Percentiles rank a stretch among this genome's conserved stretches.
phyloP scores from a whole-genome alignment of 2,113 vertebrate genomes.

The Eptatretus burgeri region DNA sequence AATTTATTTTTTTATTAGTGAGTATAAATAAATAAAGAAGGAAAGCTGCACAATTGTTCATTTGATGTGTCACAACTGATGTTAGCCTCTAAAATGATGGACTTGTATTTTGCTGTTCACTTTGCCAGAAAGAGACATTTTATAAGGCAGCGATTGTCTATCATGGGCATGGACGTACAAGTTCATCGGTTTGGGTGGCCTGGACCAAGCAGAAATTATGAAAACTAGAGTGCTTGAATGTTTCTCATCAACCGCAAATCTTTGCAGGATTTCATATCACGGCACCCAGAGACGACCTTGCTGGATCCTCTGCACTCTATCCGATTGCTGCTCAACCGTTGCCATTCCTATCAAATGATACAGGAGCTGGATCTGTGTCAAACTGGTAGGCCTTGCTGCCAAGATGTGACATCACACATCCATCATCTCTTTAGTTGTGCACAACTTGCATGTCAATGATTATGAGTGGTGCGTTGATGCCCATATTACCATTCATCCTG shows the following conservation, averaged over 20 bases:
- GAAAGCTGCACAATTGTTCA: too few relatives aligned
- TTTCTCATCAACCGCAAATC: conserved; percentile 12
- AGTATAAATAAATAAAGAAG: too few relatives aligned
- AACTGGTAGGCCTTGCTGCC: conserved; percentile 31
- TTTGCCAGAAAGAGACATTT: too few relatives aligned
- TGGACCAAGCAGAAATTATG: neutral
- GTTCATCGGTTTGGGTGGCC: too few relatives aligned
- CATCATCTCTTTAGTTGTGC: neutral
- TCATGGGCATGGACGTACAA: too few relatives aligned
- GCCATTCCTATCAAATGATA: conserved; percentile 88
- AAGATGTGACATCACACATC: neutral
- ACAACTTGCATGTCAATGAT: neutral
- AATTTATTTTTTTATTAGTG: too few relatives aligned
- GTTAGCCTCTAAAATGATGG: too few relatives aligned
- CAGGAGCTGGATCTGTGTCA: conserved; percentile 68
- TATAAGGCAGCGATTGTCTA: too few relatives aligned
- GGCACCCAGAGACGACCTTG: conserved; percentile 85
- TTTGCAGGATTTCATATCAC: conserved; percentile 69
- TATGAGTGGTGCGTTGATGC: neutral
- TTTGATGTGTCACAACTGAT: too few relatives aligned
- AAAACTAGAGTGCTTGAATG: conserved; percentile 12
- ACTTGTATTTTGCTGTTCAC: too few relatives aligned
- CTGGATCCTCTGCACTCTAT: conserved; percentile 86
- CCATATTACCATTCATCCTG: neutral
- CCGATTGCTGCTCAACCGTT: conserved; percentile 68